Conservation (phyloP, 1,140 invertebrate species). For the Lasioglossum baleicum region DNA sequence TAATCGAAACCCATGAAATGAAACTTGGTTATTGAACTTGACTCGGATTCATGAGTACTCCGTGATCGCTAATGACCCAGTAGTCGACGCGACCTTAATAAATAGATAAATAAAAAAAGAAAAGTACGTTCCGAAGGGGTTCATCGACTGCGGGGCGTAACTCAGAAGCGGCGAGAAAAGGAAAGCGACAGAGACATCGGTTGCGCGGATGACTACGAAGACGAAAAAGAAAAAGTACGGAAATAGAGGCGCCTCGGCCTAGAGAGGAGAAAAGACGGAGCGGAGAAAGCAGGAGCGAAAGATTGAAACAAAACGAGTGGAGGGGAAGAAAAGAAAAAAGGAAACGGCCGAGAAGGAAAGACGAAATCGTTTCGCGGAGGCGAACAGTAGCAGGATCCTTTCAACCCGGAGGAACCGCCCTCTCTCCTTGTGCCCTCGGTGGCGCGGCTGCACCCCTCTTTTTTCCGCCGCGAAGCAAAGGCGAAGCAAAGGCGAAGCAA, state of each 20-base stretch:
- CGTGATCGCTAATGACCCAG: no score
- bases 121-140: neutral
- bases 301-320: no score
- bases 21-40: no score
- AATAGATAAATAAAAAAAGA: neutral
- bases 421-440: slow-evolving; percentile 39
- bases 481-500: no score
- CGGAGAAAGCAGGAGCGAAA: neutral
- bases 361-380: slow-evolving; percentile 59
- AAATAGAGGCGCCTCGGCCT: neutral
- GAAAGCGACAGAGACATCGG: neutral
- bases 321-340: neutral
- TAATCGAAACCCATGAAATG: no score
- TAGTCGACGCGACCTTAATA: no score
- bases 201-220: neutral
- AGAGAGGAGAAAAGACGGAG: neutral
- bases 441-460: slow-evolving; percentile 26
- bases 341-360: slow-evolving; percentile 1
- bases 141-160: slow-evolving; percentile 16
- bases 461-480: slow-evolving; percentile 9
- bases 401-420: slow-evolving; percentile 67
- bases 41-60: no score
- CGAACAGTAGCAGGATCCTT: slow-evolving; percentile 71
- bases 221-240: neutral
- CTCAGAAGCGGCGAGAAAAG: neutral